Percentiles rank a stretch among this genome's conserved stretches.
phyloP scores from a whole-genome alignment of 1,140 invertebrate species.

The Drosophila quadrilineata region DNA sequence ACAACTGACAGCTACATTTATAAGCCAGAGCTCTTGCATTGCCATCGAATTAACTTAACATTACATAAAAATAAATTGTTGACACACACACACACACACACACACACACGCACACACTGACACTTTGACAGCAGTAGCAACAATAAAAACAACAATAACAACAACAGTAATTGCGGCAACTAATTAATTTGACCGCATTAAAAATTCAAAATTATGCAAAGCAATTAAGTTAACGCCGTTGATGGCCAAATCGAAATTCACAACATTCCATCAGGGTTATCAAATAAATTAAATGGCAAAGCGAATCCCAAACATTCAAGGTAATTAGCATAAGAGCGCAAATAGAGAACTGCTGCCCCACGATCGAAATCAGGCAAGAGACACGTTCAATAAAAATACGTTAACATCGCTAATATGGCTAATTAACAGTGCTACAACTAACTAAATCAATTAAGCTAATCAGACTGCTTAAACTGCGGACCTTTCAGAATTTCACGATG shows the following conservation, averaged over 20 bases:
- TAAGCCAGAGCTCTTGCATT: slow-evolving; percentile 73
- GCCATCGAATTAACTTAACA: slow-evolving; percentile 44
- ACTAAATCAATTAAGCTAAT: no score
- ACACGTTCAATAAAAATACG: not conserved
- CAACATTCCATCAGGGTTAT: slow-evolving; percentile 21
- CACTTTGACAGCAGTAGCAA: no score
- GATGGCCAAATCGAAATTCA: slow-evolving; percentile 52
- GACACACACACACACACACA: no score
- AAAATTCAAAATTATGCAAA: slow-evolving; percentile 71
- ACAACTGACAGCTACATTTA: slow-evolving; percentile 79
- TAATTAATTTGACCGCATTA: slow-evolving; percentile 71
- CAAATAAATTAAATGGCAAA: slow-evolving; percentile 45
- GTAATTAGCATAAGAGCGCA: slow-evolving; percentile 52
- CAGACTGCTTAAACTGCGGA: no score
- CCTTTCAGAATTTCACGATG: no score
- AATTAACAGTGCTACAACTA: no score
- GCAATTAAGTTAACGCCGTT: slow-evolving; percentile 66
- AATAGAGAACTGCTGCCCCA: no score
- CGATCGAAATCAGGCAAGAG: not conserved
- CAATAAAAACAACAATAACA: slow-evolving; percentile 22
- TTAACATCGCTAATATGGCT: no score
- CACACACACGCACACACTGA: no score
- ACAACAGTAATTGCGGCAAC: slow-evolving; percentile 19
- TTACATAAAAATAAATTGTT: slow-evolving; percentile 56
- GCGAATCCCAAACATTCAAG: slow-evolving; percentile 9